Conservation (phyloP, 2,797 vertebrate species). For the Sebastes minor region DNA sequence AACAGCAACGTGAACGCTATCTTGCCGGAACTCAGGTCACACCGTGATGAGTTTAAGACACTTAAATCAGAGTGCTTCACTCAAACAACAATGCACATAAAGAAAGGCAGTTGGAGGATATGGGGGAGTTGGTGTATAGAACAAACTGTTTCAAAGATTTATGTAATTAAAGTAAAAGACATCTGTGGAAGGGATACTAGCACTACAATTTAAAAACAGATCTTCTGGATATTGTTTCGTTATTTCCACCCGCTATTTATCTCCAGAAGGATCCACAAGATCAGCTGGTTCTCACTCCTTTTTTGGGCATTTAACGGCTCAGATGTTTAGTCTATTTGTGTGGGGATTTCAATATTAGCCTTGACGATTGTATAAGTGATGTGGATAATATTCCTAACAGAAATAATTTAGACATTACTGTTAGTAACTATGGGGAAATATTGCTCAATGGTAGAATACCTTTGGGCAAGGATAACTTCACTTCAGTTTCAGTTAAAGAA, state of each 20-base stretch:
- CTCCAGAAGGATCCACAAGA: neutral
- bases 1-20: too few relatives aligned
- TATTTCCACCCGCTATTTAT: neutral
- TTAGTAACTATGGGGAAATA: neutral
- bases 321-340: neutral
- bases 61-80: too few relatives aligned
- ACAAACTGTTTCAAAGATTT: neutral
- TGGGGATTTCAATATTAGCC: neutral
- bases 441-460: neutral
- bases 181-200: neutral
- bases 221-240: neutral
- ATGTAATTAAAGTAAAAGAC: neutral
- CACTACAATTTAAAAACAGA: neutral
- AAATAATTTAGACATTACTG: neutral
- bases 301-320: neutral
- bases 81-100: too few relatives aligned
- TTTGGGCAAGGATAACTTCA: neutral
- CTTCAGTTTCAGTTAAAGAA: neutral
- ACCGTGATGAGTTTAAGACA: too few relatives aligned
- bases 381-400: neutral
- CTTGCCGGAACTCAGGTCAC: too few relatives aligned
- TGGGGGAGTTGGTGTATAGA: neutral
- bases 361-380: neutral
- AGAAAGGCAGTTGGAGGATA: too few relatives aligned
- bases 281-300: neutral